Evolutionary conservation across 2,113 vertebrate species (phyloP).

Genomic region (Onychostruthus taczanowskii): DNA sequence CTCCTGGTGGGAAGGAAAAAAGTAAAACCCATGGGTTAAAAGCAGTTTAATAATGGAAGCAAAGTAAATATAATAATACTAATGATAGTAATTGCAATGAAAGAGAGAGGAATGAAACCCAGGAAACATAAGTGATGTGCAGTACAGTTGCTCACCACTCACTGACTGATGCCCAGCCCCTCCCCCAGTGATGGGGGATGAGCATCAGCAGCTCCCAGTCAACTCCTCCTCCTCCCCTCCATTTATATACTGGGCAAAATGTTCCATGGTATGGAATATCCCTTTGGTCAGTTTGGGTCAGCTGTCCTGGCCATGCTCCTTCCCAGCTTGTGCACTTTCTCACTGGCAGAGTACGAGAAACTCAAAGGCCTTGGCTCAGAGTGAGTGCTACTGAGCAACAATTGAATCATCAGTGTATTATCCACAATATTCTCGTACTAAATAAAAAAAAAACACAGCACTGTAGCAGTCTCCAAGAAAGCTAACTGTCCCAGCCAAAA

Average conservation of each 20-base stretch:
- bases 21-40: neutral
- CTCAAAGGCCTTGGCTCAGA: neutral
- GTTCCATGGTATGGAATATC: neutral
- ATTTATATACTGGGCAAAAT: neutral
- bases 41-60: neutral
- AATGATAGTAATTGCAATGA: neutral
- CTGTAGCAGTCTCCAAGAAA: neutral
- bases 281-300: neutral
- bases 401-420: neutral
- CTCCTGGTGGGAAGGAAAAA: neutral
- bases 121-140: neutral
- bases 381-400: neutral
- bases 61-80: neutral
- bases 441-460: neutral
- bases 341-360: neutral
- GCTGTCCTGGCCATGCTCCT: neutral
- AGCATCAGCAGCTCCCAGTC: neutral
- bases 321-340: neutral
- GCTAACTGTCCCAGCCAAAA: neutral
- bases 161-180: neutral
- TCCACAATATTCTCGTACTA: neutral
- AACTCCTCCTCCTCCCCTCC: neutral
- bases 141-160: neutral
- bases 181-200: neutral
- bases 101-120: neutral